Conservation (phyloP, 1,140 invertebrate species). For the Caenorhabditis remanei region DNA sequence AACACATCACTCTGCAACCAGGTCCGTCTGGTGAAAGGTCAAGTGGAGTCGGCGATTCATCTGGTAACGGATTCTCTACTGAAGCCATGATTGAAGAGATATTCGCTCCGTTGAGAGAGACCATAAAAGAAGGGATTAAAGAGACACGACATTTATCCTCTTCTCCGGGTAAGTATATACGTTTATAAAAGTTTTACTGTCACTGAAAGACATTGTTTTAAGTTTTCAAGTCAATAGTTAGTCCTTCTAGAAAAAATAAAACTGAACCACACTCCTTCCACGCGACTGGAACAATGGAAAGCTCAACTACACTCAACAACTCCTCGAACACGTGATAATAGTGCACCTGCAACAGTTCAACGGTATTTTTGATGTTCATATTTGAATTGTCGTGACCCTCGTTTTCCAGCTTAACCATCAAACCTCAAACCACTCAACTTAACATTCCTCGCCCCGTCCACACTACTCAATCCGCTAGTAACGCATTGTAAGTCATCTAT, state of each 20-base stretch:
- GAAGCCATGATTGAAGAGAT: slow-evolving; percentile 48
- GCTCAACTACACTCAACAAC: slow-evolving; percentile 23
- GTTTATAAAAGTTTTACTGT: too few relatives aligned
- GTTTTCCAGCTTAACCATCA: slow-evolving; percentile 46
- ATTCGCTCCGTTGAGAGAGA: slow-evolving; percentile 30
- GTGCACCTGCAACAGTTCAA: slow-evolving; percentile 35
- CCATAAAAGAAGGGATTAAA: slow-evolving; percentile 43
- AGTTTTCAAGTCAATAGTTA: too few relatives aligned
- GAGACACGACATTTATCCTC: slow-evolving; percentile 39
- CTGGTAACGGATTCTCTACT: slow-evolving; percentile 5
- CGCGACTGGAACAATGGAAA: slow-evolving; percentile 26
- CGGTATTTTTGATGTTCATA: background rate
- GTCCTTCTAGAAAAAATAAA: slow-evolving; percentile 1
- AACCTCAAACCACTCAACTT: slow-evolving; percentile 50
- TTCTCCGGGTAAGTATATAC: slow-evolving; percentile 23
- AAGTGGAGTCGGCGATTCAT: background rate
- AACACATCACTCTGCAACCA: slow-evolving; percentile 30
- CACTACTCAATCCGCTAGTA: slow-evolving; percentile 50
- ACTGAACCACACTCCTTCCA: slow-evolving; percentile 11
- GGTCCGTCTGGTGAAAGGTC: slow-evolving; percentile 40
- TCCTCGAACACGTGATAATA: slow-evolving; percentile 6
- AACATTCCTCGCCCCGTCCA: slow-evolving; percentile 48
- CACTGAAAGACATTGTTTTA: too few relatives aligned
- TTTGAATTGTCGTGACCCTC: background rate
- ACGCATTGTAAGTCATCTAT: slow-evolving; percentile 21